Evolutionary conservation across 2,113 vertebrate genomes (phyloP).

Genomic region (Xiphophorus couchianus): DNA sequence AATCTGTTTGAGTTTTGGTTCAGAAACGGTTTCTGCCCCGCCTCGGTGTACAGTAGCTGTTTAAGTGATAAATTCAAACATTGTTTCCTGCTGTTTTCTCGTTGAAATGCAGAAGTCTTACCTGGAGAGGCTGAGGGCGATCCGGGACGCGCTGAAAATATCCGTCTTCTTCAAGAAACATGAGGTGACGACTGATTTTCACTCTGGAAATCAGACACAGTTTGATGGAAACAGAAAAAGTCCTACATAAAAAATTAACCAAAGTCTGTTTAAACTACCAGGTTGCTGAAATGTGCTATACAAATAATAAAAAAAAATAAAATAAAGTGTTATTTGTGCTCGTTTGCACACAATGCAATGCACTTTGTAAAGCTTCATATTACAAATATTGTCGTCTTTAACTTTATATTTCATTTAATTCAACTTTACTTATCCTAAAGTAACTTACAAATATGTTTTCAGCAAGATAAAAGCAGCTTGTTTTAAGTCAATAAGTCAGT

Average conservation of each 20-base stretch:
- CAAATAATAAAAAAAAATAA: too few species aligned
- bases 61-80: not conserved
- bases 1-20: constrained; percentile 37
- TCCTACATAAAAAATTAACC: too few species aligned
- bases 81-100: not conserved
- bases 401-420: too few species aligned
- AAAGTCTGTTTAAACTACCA: too few species aligned
- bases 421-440: too few species aligned
- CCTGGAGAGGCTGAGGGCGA: constrained; percentile 88
- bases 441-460: too few species aligned
- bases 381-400: not conserved
- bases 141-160: constrained; percentile 85
- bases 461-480: too few species aligned
- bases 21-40: constrained; percentile 9
- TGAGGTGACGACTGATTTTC: constrained; percentile 83
- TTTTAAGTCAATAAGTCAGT: too few species aligned
- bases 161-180: constrained; percentile 94
- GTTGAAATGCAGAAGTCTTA: constrained; percentile 85
- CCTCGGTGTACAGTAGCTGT: not conserved
- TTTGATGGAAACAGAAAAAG: constrained; percentile 5
- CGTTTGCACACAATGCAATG: too few species aligned
- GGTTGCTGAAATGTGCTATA: too few species aligned
- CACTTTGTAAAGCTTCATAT: not conserved
- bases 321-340: too few species aligned
- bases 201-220: constrained; percentile 9